These are phyloP conservation scores for Poeciliopsis paucimaculata DNA, from an alignment of 2,797 vertebrate species.

Conservation along the genomic window DNA sequence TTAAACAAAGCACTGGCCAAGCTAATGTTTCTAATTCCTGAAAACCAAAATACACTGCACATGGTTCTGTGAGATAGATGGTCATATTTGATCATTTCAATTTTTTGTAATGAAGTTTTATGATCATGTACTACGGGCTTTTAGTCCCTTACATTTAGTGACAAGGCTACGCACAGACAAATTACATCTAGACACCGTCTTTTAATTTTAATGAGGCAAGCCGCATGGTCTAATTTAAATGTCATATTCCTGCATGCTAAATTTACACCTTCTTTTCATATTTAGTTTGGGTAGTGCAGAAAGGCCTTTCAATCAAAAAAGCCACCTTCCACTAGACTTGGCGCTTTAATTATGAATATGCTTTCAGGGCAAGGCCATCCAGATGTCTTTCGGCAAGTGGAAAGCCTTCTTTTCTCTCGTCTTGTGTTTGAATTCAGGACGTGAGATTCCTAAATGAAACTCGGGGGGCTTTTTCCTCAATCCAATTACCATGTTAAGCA, in stretches of 20 bases:
- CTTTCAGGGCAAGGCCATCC: constrained; percentile 83
- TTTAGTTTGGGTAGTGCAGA: constrained; percentile 73
- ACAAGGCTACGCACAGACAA: constrained; percentile 48
- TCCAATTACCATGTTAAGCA: constrained; percentile 82
- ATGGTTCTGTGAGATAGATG: neutral
- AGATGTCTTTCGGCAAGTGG: constrained; percentile 81
- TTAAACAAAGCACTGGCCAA: neutral
- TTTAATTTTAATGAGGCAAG: constrained; percentile 77
- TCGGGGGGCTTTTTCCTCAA: constrained; percentile 70
- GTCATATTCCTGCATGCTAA: constrained; percentile 75
- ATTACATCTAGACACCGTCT: constrained; percentile 56
- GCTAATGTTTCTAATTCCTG: neutral
- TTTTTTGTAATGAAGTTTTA: constrained; percentile 36
- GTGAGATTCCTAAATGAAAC: constrained; percentile 77
- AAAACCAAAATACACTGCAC: neutral
- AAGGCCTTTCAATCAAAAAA: constrained; percentile 78
- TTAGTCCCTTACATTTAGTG: constrained; percentile 60
- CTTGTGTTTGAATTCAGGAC: constrained; percentile 76
- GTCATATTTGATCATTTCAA: constrained; percentile 5
- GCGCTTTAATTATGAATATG: constrained; percentile 85
- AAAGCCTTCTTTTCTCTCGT: constrained; percentile 78
- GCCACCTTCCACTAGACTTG: constrained; percentile 77
- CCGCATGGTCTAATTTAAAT: constrained; percentile 78
- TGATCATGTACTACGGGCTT: constrained; percentile 48
- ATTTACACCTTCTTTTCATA: constrained; percentile 77